Evolutionary conservation across 1,140 invertebrate species (phyloP), one percentile per base, ranked within the genome.

Genomic region (Trichogramma pretiosum): DNA sequence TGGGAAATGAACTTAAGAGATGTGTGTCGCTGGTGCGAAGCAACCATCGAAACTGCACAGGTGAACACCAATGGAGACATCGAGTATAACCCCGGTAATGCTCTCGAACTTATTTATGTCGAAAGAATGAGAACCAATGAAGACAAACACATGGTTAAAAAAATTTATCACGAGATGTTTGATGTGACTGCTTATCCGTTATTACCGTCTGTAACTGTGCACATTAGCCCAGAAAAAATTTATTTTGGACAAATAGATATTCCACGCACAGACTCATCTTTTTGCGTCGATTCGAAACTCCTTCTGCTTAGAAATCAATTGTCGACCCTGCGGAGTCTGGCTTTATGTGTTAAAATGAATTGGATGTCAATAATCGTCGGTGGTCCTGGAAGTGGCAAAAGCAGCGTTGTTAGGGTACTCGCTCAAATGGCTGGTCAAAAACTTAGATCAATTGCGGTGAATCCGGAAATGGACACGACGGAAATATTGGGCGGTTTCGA

Each of bases 1-100:
- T 98, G 90, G 85, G 96, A 99, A 67, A 92, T 97, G 68, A 99
- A 99, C 74, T 71, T 99, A 24, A 76, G 97, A 58, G 97, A 99
- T 66, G 74, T 99, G 45, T 84, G 86, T 30, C 80, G 95, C 55
- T 98, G 93, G 93, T 93, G 88, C 65, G 81, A 95, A 61, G 66
- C 77, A 0, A 72, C 77, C 2, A 52, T 74, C 13, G 46, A 56
- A 18, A 14, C 36, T 18, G 46, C 28, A 5, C 9, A 36, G 47
- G 30, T 18, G 11, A 60, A 65, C 50, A 58, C 61, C 53, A 14
- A 38, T n/a, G 42, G 37, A 39, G 38, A 35, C 16, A 14, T 35
- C 13, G 3, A 42, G 18, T 62, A 56, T 36, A 73, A 80, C 56
- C 79, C 82, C 24, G 82, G 81, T 34, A 76, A 79, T 53, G 83